Percentiles rank a stretch among this genome's conserved stretches.
These are phyloP conservation scores for Danio kyathit DNA, from an alignment of 2,797 vertebrate species.

Conservation along the genomic window DNA sequence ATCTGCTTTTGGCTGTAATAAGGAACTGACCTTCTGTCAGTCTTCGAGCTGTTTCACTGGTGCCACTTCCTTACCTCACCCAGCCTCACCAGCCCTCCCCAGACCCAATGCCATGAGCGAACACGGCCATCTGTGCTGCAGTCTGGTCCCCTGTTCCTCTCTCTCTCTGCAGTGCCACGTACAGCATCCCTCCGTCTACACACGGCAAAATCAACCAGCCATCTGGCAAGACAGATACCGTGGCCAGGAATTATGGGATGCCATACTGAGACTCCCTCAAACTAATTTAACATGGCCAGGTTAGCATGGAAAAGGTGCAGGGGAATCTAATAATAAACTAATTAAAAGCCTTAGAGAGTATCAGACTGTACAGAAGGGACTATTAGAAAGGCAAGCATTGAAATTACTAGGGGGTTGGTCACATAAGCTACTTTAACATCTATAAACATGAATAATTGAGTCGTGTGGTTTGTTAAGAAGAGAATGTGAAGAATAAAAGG, in stretches of 20 bases:
- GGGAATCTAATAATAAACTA: constrained; percentile 35
- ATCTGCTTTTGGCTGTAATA: constrained; percentile 39
- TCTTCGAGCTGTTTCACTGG: constrained; percentile 60
- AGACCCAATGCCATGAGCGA: constrained; percentile 55
- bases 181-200: constrained; percentile 22
- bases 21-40: constrained; percentile 55
- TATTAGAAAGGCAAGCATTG: constrained; percentile 9
- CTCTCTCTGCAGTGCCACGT: constrained; percentile 47
- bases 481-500: neutral
- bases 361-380: constrained; percentile 8
- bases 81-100: constrained; percentile 65
- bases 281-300: constrained; percentile 56
- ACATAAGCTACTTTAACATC: neutral
- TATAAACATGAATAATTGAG: neutral
- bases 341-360: constrained; percentile 10
- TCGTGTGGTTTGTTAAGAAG: neutral
- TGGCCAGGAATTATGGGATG: constrained; percentile 53
- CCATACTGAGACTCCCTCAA: constrained; percentile 33
- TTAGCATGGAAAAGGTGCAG: constrained; percentile 42
- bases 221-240: constrained; percentile 58
- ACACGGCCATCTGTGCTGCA: constrained; percentile 79
- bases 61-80: constrained; percentile 75
- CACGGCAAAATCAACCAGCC: constrained; percentile 52
- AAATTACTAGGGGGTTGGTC: neutral
- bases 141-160: constrained; percentile 72